phyloP scores from a whole-genome alignment of 64 coral and sea anemone genomes.

The Cladopsammia gracilis region DNA sequence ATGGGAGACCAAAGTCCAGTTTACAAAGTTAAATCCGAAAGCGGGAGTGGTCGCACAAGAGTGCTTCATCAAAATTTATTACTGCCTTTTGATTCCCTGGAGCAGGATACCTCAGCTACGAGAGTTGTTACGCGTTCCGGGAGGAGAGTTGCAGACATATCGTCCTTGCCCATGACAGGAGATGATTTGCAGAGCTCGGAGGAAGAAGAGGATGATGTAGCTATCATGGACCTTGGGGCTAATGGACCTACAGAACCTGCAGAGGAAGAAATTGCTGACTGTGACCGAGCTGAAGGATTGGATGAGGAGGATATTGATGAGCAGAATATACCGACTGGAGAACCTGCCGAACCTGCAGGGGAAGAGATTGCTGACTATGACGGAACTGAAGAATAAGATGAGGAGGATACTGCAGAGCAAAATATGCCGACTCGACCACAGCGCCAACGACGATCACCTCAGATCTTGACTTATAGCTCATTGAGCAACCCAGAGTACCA shows the following conservation, averaged over 20 bases:
- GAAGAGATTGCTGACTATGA: neutral
- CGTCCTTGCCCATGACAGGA: neutral
- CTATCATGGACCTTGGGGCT: neutral
- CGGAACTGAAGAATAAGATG: neutral
- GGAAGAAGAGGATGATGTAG: neutral
- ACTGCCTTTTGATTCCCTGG: neutral
- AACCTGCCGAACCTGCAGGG: neutral
- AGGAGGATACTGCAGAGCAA: no score
- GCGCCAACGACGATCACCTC: conserved; percentile 23
- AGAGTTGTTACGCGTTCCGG: neutral
- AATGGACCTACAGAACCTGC: neutral
- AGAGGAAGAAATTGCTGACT: neutral
- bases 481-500: conserved; percentile 17
- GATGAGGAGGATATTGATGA: neutral
- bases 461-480: neutral
- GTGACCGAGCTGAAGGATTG: neutral
- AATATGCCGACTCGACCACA: no score
- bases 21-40: neutral
- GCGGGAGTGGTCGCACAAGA: neutral
- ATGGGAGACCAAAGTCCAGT: neutral
- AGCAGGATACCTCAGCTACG: neutral
- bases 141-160: neutral
- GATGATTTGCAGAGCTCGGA: neutral
- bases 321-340: neutral
- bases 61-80: neutral